These are phyloP conservation scores for Poeciliopsis turrubarensis DNA, from an alignment of 2,113 vertebrate species.

Conservation along the genomic window DNA sequence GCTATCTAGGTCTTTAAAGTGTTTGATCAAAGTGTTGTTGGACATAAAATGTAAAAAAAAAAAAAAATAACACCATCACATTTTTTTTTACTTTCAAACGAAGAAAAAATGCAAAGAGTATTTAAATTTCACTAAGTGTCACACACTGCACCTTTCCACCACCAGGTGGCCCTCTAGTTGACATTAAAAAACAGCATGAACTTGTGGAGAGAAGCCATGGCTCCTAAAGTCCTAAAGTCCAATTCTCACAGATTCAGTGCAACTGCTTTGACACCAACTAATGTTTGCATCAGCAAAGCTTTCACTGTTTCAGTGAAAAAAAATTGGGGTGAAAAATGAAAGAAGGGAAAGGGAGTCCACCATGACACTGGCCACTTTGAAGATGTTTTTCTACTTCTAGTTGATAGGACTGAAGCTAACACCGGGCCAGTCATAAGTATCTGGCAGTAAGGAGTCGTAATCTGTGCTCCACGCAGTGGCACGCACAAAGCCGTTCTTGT, in stretches of 20 bases:
- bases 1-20: too few relatives aligned
- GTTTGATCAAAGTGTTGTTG: too few relatives aligned
- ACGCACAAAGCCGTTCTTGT: constrained; percentile 86
- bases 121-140: background rate
- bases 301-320: background rate
- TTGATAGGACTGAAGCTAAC: constrained; percentile 74
- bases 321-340: constrained; percentile 17
- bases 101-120: background rate
- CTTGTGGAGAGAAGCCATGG: constrained; percentile 12
- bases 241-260: constrained; percentile 29
- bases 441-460: constrained; percentile 93
- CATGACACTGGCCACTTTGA: constrained; percentile 6
- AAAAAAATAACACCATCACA: background rate
- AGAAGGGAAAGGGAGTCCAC: constrained; percentile 4
- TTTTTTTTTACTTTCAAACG: background rate
- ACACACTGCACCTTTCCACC: constrained; percentile 21
- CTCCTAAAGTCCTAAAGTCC: constrained; percentile 10
- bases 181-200: background rate
- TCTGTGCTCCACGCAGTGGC: constrained; percentile 88
- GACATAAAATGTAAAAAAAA: too few relatives aligned
- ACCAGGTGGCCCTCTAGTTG: constrained; percentile 35
- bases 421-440: constrained; percentile 92
- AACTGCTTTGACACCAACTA: constrained; percentile 16
- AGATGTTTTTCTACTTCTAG: constrained; percentile 18
- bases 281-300: constrained; percentile 12